phyloP scores from a whole-genome alignment of 1,140 invertebrate species.

The Drosophila setifemur region DNA sequence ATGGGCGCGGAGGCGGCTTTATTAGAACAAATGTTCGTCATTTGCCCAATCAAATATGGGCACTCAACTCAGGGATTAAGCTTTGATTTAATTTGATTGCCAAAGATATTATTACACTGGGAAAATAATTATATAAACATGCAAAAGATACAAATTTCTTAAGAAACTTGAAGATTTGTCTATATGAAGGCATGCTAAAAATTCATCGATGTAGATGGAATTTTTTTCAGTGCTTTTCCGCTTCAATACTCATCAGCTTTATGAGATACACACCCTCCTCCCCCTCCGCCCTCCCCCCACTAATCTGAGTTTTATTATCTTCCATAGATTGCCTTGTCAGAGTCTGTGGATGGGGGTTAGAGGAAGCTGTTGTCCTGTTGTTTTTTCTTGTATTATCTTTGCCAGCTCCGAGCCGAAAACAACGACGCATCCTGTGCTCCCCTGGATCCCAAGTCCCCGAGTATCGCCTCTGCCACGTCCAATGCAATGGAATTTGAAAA shows the following conservation, averaged over 20 bases:
- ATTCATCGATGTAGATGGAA: no score
- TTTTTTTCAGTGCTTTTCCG: no score
- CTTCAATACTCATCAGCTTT: no score
- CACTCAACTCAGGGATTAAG: constrained; percentile 7
- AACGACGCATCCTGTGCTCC: constrained; percentile 7
- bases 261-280: neutral
- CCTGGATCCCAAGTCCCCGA: neutral
- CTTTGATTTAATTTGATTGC: constrained; percentile 24
- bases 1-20: constrained; percentile 16
- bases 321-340: constrained; percentile 11
- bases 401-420: constrained; percentile 14
- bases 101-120: neutral
- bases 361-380: no score
- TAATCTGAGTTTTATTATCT: constrained; percentile 44
- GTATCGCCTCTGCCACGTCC: neutral
- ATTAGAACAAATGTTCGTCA: constrained; percentile 31
- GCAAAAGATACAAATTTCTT: no score
- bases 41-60: constrained; percentile 23
- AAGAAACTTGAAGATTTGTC: no score
- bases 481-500: constrained; percentile 49
- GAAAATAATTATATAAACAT: neutral
- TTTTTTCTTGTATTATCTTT: constrained; percentile 39
- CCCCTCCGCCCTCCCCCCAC: neutral
- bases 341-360: neutral
- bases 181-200: no score